These are phyloP conservation scores for Colostygia pectinataria DNA, from an alignment of 2,888 invertebrate species.

Conservation along the genomic window DNA sequence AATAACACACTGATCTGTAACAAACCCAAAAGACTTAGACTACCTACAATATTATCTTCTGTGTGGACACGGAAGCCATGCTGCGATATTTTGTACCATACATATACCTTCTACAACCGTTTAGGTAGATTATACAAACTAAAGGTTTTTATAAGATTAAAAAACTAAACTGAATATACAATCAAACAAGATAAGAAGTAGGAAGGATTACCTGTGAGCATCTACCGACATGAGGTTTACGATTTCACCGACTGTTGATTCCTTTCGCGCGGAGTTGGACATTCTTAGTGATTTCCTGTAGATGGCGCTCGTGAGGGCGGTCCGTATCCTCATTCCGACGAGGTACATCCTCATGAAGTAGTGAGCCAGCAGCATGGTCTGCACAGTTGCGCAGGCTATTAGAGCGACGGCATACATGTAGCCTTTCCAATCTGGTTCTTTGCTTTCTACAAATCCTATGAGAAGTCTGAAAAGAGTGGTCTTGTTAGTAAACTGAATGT, in stretches of 20 bases:
- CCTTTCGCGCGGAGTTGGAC: constrained; percentile 90
- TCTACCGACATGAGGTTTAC: constrained; percentile 97
- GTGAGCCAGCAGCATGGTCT: constrained; percentile 93
- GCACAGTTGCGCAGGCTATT: constrained; percentile 88
- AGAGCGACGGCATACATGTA: constrained; percentile 90
- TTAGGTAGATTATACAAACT: constrained; percentile 3
- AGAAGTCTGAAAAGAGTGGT: constrained; percentile 80
- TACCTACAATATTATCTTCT: neutral
- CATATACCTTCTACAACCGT: neutral
- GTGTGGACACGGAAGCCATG: neutral
- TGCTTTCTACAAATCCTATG: constrained; percentile 86
- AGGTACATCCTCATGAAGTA: constrained; percentile 96
- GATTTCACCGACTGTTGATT: constrained; percentile 94
- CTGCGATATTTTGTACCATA: neutral
- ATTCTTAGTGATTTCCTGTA: constrained; percentile 93
- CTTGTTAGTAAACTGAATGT: neutral
- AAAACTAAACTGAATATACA: neutral
- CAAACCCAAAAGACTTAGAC: neutral
- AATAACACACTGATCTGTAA: constrained; percentile 9
- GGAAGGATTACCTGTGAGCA: constrained; percentile 85
- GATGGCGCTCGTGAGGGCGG: constrained; percentile 94
- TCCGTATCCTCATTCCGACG: constrained; percentile 94
- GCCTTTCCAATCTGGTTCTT: constrained; percentile 91
- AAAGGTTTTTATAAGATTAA: neutral
- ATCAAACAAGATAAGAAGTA: constrained; percentile 13